Base-by-base conservation (phyloP, 2,113 vertebrate species). In the Datnioides undecimradiatus region DNA sequence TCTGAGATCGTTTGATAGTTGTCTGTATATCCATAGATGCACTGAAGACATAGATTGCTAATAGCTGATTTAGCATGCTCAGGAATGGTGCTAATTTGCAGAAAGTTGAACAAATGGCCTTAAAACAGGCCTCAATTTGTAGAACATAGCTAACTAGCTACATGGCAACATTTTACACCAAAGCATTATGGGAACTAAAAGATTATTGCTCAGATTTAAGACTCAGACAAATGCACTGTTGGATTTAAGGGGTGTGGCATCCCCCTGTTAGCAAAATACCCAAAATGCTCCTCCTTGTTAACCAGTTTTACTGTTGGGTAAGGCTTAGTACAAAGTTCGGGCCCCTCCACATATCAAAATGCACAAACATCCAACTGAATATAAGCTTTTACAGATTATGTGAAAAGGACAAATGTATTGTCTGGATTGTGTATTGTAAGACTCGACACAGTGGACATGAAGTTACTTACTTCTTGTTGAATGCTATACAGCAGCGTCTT, bases 401-500 rank as follows among this genome's bases (percentile, higher is more conserved):
- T n/a, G n/a, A 51, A 17, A 38, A 27, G 23, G 57, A 38, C 4
- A 14, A 29, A 31, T 31, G 13, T 34, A 31, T 49, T 48, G 33
- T 49, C 14, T 40, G 57, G 33, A 17, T 16, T 48, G 16, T 40
- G 10, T 19, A 19, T 23, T 1, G 36, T 23, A 10, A 49, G 40
- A 12, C 5, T 6, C 1, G 2, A 13, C 29, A 23, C 11, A 60
- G 19, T 43, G 6, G 29, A 45, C 7, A 43, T 69, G 3, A 36
- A 46, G 14, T 17, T 55, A 12, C 86, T 90, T 80, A 92, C 92
- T 17, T 93, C 86, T 60, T 85, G 67, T 72, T 93, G 92, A 75
- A 93, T 93, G 8, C 87, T 87, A n/a, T 93, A 88, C 43, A 93
- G 76, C 52, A 91, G 75, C 1, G 91, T 93, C 78, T 88, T 87